phyloP scores from a whole-genome alignment of 2,888 invertebrate genomes.

The Celastrina argiolus region DNA sequence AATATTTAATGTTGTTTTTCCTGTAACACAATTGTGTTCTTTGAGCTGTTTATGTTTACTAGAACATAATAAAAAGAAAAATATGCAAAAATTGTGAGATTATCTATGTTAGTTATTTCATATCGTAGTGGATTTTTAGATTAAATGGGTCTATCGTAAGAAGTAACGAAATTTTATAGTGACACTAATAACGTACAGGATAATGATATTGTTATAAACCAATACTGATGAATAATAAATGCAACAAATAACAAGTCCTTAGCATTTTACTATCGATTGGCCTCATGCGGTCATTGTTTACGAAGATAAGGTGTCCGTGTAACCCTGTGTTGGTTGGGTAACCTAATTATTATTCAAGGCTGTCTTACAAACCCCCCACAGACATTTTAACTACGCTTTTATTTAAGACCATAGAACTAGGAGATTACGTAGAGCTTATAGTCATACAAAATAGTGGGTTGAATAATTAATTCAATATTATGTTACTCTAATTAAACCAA shows the following conservation, averaged over 20 bases:
- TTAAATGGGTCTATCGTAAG: no score
- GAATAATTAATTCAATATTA: no score
- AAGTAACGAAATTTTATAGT: no score
- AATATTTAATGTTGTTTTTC: conserved; percentile 5
- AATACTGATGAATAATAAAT: background rate
- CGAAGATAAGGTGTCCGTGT: background rate
- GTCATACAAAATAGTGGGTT: background rate
- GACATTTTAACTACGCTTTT: background rate
- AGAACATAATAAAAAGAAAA: no score
- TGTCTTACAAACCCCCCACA: background rate
- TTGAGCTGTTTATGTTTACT: background rate
- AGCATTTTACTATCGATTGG: background rate
- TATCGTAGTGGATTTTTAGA: no score
- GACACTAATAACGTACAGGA: no score
- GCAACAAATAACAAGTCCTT: background rate
- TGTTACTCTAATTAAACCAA: no score
- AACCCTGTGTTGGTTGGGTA: conserved; percentile 4
- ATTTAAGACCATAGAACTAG: background rate
- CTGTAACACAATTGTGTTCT: background rate
- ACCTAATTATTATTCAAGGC: conserved; percentile 14
- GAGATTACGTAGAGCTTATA: background rate
- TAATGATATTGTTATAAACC: no score
- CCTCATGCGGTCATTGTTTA: background rate
- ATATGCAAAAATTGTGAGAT: no score
- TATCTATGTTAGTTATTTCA: no score